These are phyloP conservation scores for Chaetodon trifascialis DNA, from an alignment of 2,113 vertebrate species.

Conservation along the genomic window DNA sequence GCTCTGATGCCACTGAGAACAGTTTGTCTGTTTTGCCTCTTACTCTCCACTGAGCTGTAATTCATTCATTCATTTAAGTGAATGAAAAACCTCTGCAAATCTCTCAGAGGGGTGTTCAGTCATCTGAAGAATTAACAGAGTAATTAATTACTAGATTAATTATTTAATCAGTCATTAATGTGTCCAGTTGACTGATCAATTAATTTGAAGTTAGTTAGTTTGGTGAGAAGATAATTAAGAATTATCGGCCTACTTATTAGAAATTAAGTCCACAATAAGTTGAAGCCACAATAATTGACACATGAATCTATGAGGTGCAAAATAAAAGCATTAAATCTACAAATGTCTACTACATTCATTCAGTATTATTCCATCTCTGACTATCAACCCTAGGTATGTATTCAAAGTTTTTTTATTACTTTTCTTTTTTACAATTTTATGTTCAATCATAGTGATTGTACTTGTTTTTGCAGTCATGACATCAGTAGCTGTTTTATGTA, in stretches of 20 bases:
- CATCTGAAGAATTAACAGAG: neutral
- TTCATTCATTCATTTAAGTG: neutral
- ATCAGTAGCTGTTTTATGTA: neutral
- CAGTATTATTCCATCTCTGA: neutral
- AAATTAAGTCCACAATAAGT: neutral
- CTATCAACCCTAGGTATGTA: neutral
- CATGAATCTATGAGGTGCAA: neutral
- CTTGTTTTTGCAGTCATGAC: neutral
- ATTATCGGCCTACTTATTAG: neutral
- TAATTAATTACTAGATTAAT: neutral
- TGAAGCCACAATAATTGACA: neutral
- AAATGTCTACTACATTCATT: neutral
- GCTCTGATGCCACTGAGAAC: neutral
- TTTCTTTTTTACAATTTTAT: neutral
- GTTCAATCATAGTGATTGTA: neutral
- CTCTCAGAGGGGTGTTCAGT: neutral
- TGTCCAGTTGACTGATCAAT: neutral
- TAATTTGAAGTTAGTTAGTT: neutral
- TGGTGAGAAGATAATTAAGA: neutral
- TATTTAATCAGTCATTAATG: neutral
- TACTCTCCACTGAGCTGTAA: neutral
- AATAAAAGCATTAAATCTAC: neutral
- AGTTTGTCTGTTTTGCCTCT: neutral
- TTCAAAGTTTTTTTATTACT: neutral
- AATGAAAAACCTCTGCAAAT: neutral